Evolutionary conservation across 2,888 invertebrate genomes (phyloP).

Genomic region (Anoncus sp.): DNA sequence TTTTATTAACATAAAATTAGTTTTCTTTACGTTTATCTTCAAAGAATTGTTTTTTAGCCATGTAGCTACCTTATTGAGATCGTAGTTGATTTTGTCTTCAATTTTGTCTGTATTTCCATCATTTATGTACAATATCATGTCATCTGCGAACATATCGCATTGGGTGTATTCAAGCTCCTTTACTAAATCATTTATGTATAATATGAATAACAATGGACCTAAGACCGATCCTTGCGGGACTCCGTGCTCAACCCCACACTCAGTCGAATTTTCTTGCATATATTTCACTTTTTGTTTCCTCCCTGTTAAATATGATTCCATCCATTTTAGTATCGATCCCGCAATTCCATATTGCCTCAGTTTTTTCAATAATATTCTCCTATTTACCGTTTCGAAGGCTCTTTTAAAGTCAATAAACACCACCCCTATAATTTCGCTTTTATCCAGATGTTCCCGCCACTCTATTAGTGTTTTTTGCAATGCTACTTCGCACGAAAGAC

Average conservation of each 20-base stretch:
- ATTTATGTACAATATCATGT: conserved; percentile 14
- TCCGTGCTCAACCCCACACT: background rate
- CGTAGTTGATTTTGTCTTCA: background rate
- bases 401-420: conserved; percentile 54
- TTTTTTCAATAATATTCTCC: conserved; percentile 42
- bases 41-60: background rate
- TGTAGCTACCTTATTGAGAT: background rate
- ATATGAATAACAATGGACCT: conserved; percentile 1
- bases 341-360: conserved; percentile 40
- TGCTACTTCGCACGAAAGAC: conserved; percentile 43
- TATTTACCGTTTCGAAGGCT: conserved; percentile 52
- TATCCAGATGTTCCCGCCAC: conserved; percentile 40
- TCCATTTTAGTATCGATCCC: conserved; percentile 7
- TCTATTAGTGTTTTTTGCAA: conserved; percentile 46
- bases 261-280: background rate
- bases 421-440: conserved; percentile 50
- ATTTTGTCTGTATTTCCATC: background rate
- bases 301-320: conserved; percentile 17
- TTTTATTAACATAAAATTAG: background rate
- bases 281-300: conserved; percentile 30
- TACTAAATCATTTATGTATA: conserved; percentile 11
- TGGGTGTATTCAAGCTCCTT: background rate
- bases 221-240: conserved; percentile 14
- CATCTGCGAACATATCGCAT: conserved; percentile 7
- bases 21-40: background rate